These are phyloP conservation scores for Drosophila tropicalis DNA, from an alignment of 1,140 invertebrate species.

Conservation along the genomic window DNA sequence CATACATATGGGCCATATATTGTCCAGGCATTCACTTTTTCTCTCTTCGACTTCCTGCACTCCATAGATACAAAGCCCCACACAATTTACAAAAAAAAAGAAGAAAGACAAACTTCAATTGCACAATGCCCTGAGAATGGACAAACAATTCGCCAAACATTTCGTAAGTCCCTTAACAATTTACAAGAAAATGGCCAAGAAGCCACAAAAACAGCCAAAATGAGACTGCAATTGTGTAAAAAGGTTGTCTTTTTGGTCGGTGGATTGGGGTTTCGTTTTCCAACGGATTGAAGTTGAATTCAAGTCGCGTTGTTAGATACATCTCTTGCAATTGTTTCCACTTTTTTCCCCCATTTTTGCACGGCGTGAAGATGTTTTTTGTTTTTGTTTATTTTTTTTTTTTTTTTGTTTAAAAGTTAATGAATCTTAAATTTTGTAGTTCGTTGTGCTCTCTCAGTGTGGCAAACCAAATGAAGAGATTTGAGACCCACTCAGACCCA, in stretches of 20 bases:
- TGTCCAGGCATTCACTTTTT: conserved; percentile 26
- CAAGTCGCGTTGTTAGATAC: conserved; percentile 23
- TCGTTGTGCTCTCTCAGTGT: conserved; percentile 12
- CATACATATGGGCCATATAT: not conserved
- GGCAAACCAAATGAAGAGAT: conserved; percentile 42
- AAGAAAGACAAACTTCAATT: conserved; percentile 24
- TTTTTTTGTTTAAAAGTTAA: conserved; percentile 54
- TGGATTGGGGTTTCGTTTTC: conserved; percentile 12
- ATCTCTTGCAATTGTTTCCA: conserved; percentile 35
- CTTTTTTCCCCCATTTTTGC: no score
- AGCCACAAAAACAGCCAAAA: conserved; percentile 29
- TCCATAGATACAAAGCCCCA: not conserved
- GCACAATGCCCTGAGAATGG: conserved; percentile 53
- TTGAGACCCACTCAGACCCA: conserved; percentile 23
- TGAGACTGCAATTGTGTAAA: conserved; percentile 60
- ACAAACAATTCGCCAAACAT: conserved; percentile 31
- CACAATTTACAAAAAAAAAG: not conserved
- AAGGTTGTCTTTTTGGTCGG: conserved; percentile 22
- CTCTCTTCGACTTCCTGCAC: conserved; percentile 15
- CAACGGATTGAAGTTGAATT: conserved; percentile 13
- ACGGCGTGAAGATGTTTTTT: no score
- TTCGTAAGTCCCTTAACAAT: conserved; percentile 43
- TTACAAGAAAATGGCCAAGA: conserved; percentile 6
- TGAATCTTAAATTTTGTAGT: conserved; percentile 58
- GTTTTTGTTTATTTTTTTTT: conserved; percentile 23